phyloP scores from a whole-genome alignment of 2,113 vertebrate genomes.

The Siphamia tubifer region DNA sequence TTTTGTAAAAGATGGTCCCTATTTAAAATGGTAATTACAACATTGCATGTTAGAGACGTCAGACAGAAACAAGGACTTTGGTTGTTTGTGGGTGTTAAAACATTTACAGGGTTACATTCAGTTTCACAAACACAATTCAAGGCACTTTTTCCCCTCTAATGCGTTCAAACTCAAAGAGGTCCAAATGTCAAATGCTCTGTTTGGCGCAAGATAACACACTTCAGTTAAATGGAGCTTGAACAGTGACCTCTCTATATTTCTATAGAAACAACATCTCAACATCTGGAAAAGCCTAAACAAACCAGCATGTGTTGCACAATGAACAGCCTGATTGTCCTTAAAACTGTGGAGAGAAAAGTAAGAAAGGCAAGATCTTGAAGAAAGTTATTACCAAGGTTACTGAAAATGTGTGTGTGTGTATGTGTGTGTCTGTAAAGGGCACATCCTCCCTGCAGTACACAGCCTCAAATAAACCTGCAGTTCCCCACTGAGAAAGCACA shows the following conservation, averaged over 20 bases:
- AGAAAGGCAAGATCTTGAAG: conserved; percentile 22
- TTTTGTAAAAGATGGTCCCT: conserved; percentile 41
- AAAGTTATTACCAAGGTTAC: conserved; percentile 51
- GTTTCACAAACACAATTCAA: conserved; percentile 13
- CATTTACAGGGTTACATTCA: conserved; percentile 26
- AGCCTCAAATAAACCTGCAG: conserved; percentile 36
- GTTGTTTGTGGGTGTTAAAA: conserved; percentile 28
- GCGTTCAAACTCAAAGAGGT: conserved; percentile 38
- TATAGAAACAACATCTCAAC: conserved; percentile 37
- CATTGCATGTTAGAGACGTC: conserved; percentile 46
- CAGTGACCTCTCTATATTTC: conserved; percentile 44
- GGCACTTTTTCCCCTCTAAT: conserved; percentile 25
- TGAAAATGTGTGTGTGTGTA: conserved; percentile 31
- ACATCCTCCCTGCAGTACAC: conserved; percentile 36
- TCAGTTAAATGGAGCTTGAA: conserved; percentile 61
- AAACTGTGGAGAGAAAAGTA: not conserved
- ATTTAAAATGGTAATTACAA: conserved; percentile 68
- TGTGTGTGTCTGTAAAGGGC: conserved; percentile 40
- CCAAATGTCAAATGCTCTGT: conserved; percentile 67
- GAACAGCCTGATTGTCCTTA: conserved; percentile 33
- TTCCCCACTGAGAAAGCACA: conserved; percentile 33
- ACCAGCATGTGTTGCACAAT: conserved; percentile 34
- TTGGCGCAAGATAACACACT: conserved; percentile 65
- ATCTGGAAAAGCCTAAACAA: conserved; percentile 58
- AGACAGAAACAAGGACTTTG: conserved; percentile 27